Percentiles rank a stretch among this genome's conserved stretches.
These are phyloP conservation scores for Acipenser oxyrinchus DNA, from an alignment of 2,797 vertebrate species.

Conservation along the genomic window DNA sequence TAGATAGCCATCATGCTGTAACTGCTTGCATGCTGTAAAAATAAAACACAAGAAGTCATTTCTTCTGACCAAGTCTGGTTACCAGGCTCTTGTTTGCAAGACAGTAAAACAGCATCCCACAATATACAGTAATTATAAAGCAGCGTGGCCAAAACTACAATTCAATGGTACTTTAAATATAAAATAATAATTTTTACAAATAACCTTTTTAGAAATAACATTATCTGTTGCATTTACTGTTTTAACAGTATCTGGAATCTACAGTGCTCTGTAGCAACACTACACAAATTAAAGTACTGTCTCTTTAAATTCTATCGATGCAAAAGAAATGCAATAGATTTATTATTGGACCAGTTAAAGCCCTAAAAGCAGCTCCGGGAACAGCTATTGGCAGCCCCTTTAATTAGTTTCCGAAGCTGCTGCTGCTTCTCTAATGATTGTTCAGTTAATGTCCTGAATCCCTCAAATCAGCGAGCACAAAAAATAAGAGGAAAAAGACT, in stretches of 20 bases:
- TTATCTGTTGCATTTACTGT: no score
- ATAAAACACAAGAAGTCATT: constrained; percentile 43
- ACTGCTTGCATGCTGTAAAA: constrained; percentile 54
- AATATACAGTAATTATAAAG: constrained; percentile 14
- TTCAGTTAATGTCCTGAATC: constrained; percentile 3
- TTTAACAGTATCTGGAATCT: no score
- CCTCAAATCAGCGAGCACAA: not conserved
- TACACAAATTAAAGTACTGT: not conserved
- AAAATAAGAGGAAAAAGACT: no score
- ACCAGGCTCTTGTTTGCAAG: constrained; percentile 37
- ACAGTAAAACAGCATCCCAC: no score
- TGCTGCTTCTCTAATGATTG: constrained; percentile 2
- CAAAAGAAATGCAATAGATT: not conserved
- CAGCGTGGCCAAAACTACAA: no score
- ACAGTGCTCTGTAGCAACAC: no score
- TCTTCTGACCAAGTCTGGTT: constrained; percentile 38
- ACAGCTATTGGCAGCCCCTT: constrained; percentile 4
- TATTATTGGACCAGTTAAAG: constrained; percentile 8
- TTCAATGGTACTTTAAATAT: no score
- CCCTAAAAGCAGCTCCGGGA: constrained; percentile 6
- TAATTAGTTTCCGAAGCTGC: constrained; percentile 13
- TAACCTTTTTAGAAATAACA: no score
- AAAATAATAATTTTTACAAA: no score
- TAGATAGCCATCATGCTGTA: constrained; percentile 59
- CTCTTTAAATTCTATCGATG: constrained; percentile 2